These are phyloP conservation scores for Acronicta leporina DNA, from an alignment of 2,888 invertebrate species.

Conservation along the genomic window DNA sequence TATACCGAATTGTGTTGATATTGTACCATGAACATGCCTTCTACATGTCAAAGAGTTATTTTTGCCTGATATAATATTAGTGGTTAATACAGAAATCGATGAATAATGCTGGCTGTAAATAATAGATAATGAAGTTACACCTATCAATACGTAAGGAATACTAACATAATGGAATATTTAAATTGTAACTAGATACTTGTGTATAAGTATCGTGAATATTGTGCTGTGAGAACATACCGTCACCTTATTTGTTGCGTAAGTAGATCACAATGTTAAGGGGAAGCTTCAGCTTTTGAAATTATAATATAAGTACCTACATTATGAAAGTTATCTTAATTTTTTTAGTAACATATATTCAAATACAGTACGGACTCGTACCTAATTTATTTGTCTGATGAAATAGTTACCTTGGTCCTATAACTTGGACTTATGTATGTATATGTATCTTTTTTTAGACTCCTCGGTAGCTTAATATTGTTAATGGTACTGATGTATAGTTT, in stretches of 20 bases:
- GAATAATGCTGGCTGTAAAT: slow-evolving; percentile 67
- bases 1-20: slow-evolving; percentile 57
- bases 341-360: too few relatives aligned
- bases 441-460: neutral
- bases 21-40: slow-evolving; percentile 84
- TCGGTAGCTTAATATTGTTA: too few relatives aligned
- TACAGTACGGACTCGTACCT: too few relatives aligned
- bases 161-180: slow-evolving; percentile 53
- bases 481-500: too few relatives aligned
- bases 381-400: too few relatives aligned
- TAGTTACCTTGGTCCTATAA: too few relatives aligned
- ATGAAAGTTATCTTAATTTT: too few relatives aligned
- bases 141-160: slow-evolving; percentile 71
- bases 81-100: slow-evolving; percentile 57
- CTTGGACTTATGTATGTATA: neutral
- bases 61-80: slow-evolving; percentile 70
- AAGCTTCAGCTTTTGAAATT: neutral
- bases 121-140: slow-evolving; percentile 64
- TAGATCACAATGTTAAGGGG: slow-evolving; percentile 54
- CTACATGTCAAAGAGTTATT: slow-evolving; percentile 69
- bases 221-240: slow-evolving; percentile 75
- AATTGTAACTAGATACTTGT: slow-evolving; percentile 54
- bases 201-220: slow-evolving; percentile 61
- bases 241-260: slow-evolving; percentile 66
- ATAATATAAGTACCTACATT: neutral